A percentile compares a stretch with the other conserved stretches of the same genome.
These are phyloP conservation scores for Polyommatus icarus DNA, from an alignment of 2,888 invertebrate species.

Conservation along the genomic window DNA sequence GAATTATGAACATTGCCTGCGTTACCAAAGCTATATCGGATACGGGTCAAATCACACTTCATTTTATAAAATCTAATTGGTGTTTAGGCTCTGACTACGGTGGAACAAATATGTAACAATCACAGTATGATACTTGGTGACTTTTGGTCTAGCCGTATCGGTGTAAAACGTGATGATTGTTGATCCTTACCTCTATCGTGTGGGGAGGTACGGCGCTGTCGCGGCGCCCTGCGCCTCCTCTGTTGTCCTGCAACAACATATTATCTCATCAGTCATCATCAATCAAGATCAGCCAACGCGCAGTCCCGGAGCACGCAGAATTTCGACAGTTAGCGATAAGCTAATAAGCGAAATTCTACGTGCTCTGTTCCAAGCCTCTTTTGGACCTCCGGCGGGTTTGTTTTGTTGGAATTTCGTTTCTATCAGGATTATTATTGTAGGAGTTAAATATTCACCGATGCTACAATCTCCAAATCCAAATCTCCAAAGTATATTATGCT, in stretches of 20 bases:
- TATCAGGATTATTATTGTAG: not conserved
- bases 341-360: not conserved
- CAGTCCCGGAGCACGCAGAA: not conserved
- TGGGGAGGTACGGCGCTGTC: conserved; percentile 83
- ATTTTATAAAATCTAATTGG: too few relatives aligned
- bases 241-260: conserved; percentile 83
- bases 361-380: not conserved
- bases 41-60: too few relatives aligned
- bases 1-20: too few relatives aligned
- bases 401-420: not conserved
- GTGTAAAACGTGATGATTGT: too few relatives aligned
- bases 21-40: too few relatives aligned
- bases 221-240: conserved; percentile 86
- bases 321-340: not conserved
- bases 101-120: too few relatives aligned
- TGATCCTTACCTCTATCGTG: conserved; percentile 79
- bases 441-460: not conserved
- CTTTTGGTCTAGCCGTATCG: not conserved
- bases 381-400: not conserved
- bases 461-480: too few relatives aligned
- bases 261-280: not conserved
- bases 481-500: too few relatives aligned
- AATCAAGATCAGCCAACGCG: not conserved
- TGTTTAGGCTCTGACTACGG: too few relatives aligned
- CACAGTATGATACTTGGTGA: too few relatives aligned